Evolutionary conservation across 2,888 invertebrate species (phyloP).

Genomic region (Ommatoiulus sabulosus): DNA sequence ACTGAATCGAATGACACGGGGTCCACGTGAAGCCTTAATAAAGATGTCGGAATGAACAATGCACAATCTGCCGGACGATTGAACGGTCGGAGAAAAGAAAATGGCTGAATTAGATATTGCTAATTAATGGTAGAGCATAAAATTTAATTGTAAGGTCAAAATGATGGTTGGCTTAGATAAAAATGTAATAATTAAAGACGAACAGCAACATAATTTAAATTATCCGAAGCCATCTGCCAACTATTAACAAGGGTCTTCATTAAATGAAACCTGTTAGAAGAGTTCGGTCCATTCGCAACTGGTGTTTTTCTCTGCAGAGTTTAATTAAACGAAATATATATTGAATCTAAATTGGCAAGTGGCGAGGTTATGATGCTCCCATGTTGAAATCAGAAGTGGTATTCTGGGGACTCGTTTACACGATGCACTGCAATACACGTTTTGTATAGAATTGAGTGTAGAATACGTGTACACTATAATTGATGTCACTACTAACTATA

Average conservation of each 20-base stretch:
- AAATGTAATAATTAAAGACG: slow-evolving; percentile 27
- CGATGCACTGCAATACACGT: too few relatives aligned
- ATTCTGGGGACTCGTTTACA: too few relatives aligned
- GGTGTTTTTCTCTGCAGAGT: too few relatives aligned
- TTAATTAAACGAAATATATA: too few relatives aligned
- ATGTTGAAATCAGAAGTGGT: too few relatives aligned
- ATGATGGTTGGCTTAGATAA: slow-evolving; percentile 7
- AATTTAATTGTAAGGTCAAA: slow-evolving; percentile 40
- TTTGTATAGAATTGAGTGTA: too few relatives aligned
- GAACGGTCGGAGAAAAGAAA: background rate
- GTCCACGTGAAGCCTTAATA: background rate
- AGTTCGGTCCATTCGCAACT: background rate
- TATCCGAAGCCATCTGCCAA: slow-evolving; percentile 3
- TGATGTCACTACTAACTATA: too few relatives aligned
- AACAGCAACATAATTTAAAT: slow-evolving; percentile 36
- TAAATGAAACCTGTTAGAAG: slow-evolving; percentile 31
- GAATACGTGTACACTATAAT: too few relatives aligned
- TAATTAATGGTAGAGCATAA: slow-evolving; percentile 20
- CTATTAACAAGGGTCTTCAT: slow-evolving; percentile 29
- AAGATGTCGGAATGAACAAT: slow-evolving; percentile 30
- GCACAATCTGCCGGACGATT: background rate
- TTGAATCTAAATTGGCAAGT: too few relatives aligned
- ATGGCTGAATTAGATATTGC: slow-evolving; percentile 30
- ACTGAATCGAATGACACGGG: background rate
- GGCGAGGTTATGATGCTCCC: too few relatives aligned